These are phyloP conservation scores for Rotaria sp. DNA, from an alignment of 2,888 invertebrate species.

Conservation along the genomic window DNA sequence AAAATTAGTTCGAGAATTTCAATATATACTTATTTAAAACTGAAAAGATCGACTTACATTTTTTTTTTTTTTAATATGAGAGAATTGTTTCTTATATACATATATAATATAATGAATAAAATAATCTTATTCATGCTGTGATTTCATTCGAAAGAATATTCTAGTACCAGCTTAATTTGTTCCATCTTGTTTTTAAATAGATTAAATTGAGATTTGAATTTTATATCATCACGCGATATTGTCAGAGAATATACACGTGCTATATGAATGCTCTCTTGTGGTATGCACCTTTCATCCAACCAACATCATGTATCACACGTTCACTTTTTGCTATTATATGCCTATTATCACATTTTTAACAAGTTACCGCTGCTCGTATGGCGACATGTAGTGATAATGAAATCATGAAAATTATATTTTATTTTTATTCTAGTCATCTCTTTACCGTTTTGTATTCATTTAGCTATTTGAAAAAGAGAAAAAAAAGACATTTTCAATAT, in stretches of 20 bases:
- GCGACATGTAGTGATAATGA: constrained; percentile 18
- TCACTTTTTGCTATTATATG: background rate
- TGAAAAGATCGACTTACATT: no score
- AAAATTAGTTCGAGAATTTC: background rate
- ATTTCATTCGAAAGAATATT: background rate
- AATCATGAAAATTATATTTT: background rate
- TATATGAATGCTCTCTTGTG: background rate
- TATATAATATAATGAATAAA: background rate
- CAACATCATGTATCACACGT: constrained; percentile 15
- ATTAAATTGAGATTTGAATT: constrained; percentile 6
- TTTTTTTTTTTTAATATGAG: background rate
- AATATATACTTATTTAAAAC: background rate
- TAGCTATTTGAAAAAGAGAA: no score
- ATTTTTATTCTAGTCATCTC: background rate
- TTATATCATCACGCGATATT: background rate
- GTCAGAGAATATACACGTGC: background rate
- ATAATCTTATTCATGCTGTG: background rate
- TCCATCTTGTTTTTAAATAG: background rate
- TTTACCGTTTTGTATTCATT: background rate
- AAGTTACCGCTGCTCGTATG: constrained; percentile 19
- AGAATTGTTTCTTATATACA: background rate
- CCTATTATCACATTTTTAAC: background rate
- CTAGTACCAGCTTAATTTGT: background rate
- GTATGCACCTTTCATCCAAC: constrained; percentile 17
- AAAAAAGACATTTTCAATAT: no score